A percentile compares a stretch with the other conserved stretches of the same genome.
Evolutionary conservation across 2,113 vertebrate species (phyloP).

Genomic region (Apistogramma diplotaenia): DNA sequence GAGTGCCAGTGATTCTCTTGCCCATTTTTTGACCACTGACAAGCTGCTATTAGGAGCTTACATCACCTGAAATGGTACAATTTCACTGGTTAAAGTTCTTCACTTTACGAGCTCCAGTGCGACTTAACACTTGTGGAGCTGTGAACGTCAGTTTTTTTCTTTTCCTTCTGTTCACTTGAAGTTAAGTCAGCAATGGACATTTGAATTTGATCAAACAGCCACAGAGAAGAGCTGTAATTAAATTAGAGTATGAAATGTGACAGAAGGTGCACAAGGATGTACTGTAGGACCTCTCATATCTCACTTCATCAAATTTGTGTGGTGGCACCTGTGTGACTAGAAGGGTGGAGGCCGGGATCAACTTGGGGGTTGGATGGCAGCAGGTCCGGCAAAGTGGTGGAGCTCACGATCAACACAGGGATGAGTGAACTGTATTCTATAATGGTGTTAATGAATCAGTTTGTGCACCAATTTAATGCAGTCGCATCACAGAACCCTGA

Average conservation of each 20-base stretch:
- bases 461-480: background rate
- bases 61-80: constrained; percentile 6
- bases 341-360: background rate
- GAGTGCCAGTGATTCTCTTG: background rate
- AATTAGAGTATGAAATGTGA: background rate
- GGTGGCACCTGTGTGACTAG: background rate
- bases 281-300: background rate
- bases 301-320: background rate
- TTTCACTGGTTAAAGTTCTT: constrained; percentile 9
- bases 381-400: constrained; percentile 18
- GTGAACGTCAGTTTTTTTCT: background rate
- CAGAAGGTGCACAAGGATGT: background rate
- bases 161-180: background rate
- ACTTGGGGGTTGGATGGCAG: constrained; percentile 24
- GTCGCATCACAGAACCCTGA: background rate
- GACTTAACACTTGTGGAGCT: constrained; percentile 1
- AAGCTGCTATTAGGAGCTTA: constrained; percentile 18
- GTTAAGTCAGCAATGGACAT: background rate
- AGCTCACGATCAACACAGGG: background rate
- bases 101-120: background rate
- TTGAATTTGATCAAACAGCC: background rate
- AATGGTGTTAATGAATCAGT: background rate
- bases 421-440: background rate
- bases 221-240: background rate
- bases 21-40: background rate